These are phyloP conservation scores for Pocillopora damicornis DNA, from an alignment of 64 coral and sea anemone genomes.

Conservation along the genomic window DNA sequence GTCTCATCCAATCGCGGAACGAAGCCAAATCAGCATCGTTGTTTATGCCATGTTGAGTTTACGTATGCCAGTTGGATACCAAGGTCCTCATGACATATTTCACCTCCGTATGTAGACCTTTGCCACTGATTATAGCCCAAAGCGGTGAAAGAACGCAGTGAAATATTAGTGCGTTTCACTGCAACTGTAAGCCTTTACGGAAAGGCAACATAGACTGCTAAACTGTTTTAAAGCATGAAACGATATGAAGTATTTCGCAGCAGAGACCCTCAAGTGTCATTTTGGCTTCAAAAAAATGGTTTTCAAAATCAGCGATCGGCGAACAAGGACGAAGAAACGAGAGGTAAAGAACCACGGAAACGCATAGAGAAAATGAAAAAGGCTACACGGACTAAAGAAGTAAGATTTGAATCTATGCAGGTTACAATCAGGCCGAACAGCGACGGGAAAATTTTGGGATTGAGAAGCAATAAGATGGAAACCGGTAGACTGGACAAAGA, in stretches of 20 bases:
- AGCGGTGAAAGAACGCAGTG: neutral
- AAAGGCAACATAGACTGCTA: neutral
- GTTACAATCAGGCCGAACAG: neutral
- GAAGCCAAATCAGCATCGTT: neutral
- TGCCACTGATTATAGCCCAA: too few species aligned
- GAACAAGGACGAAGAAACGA: neutral
- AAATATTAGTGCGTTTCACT: neutral
- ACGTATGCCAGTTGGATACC: too few species aligned
- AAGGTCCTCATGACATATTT: too few species aligned
- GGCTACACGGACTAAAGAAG: neutral
- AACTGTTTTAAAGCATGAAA: neutral
- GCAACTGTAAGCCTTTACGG: neutral
- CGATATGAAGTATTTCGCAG: conserved; percentile 6
- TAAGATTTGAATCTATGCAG: neutral
- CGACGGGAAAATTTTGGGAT: neutral
- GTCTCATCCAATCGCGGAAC: neutral
- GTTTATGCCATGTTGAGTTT: neutral
- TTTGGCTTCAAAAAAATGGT: neutral
- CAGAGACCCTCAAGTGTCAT: neutral
- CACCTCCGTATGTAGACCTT: too few species aligned
- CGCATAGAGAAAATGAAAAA: neutral
- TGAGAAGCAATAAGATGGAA: neutral
- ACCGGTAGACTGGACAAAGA: neutral
- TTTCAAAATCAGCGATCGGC: neutral
- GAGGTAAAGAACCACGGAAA: neutral